Evolutionary conservation across 2,797 vertebrate species (phyloP), one percentile per base, ranked within the genome.

Genomic region (Mycteria americana): DNA sequence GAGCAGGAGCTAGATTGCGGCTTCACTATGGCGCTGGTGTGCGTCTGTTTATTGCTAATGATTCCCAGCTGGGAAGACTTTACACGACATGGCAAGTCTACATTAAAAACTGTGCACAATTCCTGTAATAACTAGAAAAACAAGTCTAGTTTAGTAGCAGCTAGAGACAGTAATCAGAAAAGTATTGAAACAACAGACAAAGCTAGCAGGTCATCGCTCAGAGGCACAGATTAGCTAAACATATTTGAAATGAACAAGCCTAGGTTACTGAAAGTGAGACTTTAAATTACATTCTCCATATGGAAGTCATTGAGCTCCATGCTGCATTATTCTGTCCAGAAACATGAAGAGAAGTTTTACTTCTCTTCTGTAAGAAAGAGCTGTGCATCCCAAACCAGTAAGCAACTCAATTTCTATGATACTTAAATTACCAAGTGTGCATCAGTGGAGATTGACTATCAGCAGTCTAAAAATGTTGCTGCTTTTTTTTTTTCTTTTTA

Each of bases 1-100:
- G 99, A 99, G 97, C 99, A 99, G 97, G 99, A 99, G 97, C 99
- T 99, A 94, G 99, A 99, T 85, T 99, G 99, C 8, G 99, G 99
- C 72, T 99, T 99, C 97, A 99, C 99, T 68, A 99, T 99, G 97
- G 98, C 98, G 96, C 99, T 98, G 98, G 98, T 98, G 97, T 95
- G 98, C 95, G 96, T 98, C 98, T 99, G 99, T 97, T 99, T 99
- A 98, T 99, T 99, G 99, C 99, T 99, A 98, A 99, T 99, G 98
- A 99, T 99, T 97, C 99, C 99, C 96, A 99, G 98, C 96, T 99
- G 99, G 96, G 99, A 99, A 46, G 99, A 99, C 96, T 99, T 99
- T 91, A 99, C 99, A 27, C 99, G 99, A 92, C 99, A 99, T 12
- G 99, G 99, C 97, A 99, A 98, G 98, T 99, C 99, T 95, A 99